A percentile compares a stretch with the other conserved stretches of the same genome.
These are phyloP conservation scores for Dryomyza anilis DNA, from an alignment of 2,888 invertebrate genomes.

Conservation along the genomic window DNA sequence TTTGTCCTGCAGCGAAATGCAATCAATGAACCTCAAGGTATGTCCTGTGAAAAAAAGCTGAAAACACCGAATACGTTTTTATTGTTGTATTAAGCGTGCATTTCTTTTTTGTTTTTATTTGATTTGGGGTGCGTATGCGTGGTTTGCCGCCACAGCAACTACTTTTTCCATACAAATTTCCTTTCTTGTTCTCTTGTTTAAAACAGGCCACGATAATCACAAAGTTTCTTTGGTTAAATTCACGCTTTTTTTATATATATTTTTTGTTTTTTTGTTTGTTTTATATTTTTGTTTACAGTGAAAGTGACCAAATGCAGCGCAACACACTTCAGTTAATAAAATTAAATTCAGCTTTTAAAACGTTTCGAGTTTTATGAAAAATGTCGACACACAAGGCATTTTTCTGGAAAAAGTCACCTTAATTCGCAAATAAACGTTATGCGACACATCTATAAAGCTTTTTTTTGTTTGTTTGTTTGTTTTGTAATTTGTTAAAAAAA, in stretches of 20 bases:
- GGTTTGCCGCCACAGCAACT: constrained; percentile 44
- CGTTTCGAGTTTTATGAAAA: constrained; percentile 14
- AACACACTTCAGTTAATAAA: constrained; percentile 8
- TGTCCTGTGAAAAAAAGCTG: constrained; percentile 58
- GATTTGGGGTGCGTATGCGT: constrained; percentile 32
- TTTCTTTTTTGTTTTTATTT: no score
- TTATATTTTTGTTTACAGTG: no score
- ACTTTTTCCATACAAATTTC: constrained; percentile 60
- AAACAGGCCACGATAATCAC: constrained; percentile 15
- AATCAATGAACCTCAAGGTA: constrained; percentile 33
- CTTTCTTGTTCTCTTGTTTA: constrained; percentile 32
- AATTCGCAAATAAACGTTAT: constrained; percentile 7
- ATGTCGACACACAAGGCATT: constrained; percentile 47
- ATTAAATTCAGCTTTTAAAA: constrained; percentile 3
- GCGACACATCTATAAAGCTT: constrained; percentile 24
- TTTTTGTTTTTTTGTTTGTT: no score
- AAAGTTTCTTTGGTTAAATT: constrained; percentile 40
- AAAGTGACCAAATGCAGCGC: constrained; percentile 44
- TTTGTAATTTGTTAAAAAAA: constrained; percentile 1
- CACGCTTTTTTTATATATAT: no score
- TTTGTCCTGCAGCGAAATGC: constrained; percentile 28
- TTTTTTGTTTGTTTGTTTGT: background rate
- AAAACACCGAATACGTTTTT: constrained; percentile 58
- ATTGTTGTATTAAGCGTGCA: constrained; percentile 39
- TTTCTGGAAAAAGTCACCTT: constrained; percentile 56